Evolutionary conservation across 2,888 invertebrate genomes (phyloP).

Genomic region (Agrotis ipsilon): DNA sequence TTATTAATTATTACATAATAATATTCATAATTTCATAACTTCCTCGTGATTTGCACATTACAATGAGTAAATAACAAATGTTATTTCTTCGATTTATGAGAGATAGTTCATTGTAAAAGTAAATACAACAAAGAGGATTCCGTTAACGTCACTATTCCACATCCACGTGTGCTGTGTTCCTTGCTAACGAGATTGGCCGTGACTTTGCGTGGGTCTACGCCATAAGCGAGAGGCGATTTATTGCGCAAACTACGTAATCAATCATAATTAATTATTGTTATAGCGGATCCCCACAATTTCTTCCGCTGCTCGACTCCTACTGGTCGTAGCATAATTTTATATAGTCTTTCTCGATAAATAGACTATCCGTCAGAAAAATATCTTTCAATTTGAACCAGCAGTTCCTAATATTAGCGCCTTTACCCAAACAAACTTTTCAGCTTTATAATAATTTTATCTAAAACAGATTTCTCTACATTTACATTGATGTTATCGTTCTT

Average conservation of each 20-base stretch:
- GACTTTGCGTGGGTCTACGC: slow-evolving; percentile 62
- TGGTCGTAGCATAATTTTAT: too few relatives aligned
- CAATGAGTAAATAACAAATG: not conserved
- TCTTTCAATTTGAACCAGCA: too few relatives aligned
- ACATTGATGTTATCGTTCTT: not conserved
- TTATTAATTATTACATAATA: too few relatives aligned
- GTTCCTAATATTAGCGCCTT: too few relatives aligned
- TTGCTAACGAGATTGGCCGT: slow-evolving; percentile 83
- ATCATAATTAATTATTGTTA: too few relatives aligned
- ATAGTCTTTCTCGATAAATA: too few relatives aligned
- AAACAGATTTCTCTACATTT: not conserved
- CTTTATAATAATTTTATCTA: too few relatives aligned
- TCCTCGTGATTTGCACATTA: not conserved
- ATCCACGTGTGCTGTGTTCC: slow-evolving; percentile 65
- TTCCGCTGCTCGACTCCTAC: too few relatives aligned
- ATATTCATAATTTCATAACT: too few relatives aligned
- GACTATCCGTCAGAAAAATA: too few relatives aligned
- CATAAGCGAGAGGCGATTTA: slow-evolving; percentile 41
- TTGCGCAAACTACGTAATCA: not conserved
- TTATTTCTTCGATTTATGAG: not conserved
- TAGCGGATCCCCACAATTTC: too few relatives aligned
- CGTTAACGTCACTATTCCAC: slow-evolving; percentile 65
- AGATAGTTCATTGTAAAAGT: slow-evolving; percentile 29
- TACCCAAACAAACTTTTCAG: too few relatives aligned
- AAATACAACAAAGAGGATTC: slow-evolving; percentile 72